These are phyloP conservation scores for Diarsia brunnea DNA, from an alignment of 2,888 invertebrate genomes.

Conservation along the genomic window DNA sequence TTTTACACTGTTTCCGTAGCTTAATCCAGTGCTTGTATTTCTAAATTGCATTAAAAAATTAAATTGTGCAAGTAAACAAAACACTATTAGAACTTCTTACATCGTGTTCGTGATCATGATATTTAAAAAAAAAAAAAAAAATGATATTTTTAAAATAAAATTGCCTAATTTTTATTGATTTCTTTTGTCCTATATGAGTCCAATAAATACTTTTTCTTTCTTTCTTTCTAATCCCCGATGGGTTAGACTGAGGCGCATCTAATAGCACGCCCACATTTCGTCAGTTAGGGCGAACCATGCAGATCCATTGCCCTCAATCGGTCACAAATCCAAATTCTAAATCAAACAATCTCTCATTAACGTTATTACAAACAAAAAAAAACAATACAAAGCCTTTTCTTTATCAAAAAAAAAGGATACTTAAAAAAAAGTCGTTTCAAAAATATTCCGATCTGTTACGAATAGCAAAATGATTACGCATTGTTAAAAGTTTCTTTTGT, in stretches of 20 bases:
- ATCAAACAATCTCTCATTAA: not conserved
- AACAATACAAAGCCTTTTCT: not conserved
- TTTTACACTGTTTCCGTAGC: not conserved
- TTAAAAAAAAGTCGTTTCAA: slow-evolving; percentile 10
- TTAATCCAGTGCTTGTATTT: not conserved
- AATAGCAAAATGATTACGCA: slow-evolving; percentile 43
- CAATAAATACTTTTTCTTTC: too few species aligned
- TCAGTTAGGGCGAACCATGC: not conserved
- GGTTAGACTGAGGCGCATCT: not conserved
- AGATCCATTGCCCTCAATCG: not conserved
- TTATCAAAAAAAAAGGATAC: not conserved
- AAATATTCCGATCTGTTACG: slow-evolving; percentile 15
- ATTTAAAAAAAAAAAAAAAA: too few species aligned
- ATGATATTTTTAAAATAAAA: too few species aligned
- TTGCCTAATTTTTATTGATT: too few species aligned
- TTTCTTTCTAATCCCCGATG: too few species aligned
- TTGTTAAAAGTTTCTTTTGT: slow-evolving; percentile 59
- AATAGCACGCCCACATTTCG: not conserved
- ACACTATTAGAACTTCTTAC: not conserved
- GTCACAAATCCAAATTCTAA: not conserved
- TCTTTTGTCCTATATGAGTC: too few species aligned
- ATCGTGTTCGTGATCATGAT: too few species aligned
- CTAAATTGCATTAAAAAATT: not conserved
- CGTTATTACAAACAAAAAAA: not conserved
- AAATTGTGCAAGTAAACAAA: not conserved